Evolutionary conservation across 2,888 invertebrate genomes (phyloP), one percentile per base, ranked within the genome.

Genomic region (Trisateles emortualis): DNA sequence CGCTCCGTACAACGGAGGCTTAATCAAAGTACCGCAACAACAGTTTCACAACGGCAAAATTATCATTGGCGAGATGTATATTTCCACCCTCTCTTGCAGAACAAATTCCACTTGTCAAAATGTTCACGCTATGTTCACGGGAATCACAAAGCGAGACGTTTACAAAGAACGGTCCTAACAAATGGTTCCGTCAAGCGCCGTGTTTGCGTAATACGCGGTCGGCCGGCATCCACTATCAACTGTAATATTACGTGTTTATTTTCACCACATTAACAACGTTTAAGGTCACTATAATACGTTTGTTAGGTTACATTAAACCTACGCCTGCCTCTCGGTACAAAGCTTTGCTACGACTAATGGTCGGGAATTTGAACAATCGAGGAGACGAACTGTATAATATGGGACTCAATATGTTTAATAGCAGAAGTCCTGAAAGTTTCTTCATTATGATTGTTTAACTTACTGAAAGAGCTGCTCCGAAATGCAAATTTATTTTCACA

Each of bases 71-170:
- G 72, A 68, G 71, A 72, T 76, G 70, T 78, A 71, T 72, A 74
- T 82, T 76, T 73, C 66, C 69, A 75, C 78, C 78, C 78, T 76
- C 78, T 78, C 80, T 83, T 81, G 77, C 80, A 79, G 82, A 88
- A 89, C 86, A 88, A 89, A 88, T 88, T 86, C 83, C 82, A 83
- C 83, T 86, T 88, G 88, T 90, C 89, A 89, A 90, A 90, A 89
- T 84, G 85, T 88, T 88, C 86, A 86, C 88, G 87, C 86, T 83
- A 81, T 80, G 85, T 84, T 83, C 79, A 78, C 79, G 78, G 76
- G 81, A 86, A 84, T 88, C 87, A 88, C 88, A 88, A 88, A 88
- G 88, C 87, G 87, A 79, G 83, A 82, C 85, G 83, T 79, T 85
- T 83, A 88, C 89, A 88, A 89, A 88, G 90, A 90, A 87, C 86